A percentile compares a stretch with the other conserved stretches of the same genome.
These are phyloP conservation scores for Nephrocerus scutellatus DNA, from an alignment of 2,888 invertebrate species.

Conservation along the genomic window DNA sequence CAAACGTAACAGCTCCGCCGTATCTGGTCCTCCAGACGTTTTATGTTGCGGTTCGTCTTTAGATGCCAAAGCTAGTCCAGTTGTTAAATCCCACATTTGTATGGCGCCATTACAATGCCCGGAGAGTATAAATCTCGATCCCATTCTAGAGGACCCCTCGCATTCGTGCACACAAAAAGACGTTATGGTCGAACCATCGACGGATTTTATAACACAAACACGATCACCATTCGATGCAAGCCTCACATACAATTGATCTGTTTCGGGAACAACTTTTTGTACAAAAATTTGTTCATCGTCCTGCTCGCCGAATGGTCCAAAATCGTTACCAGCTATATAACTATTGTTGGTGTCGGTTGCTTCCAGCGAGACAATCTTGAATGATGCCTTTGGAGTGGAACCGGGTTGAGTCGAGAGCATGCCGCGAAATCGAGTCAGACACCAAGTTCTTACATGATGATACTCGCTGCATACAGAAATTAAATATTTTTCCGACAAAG, in stretches of 20 bases:
- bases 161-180: constrained; percentile 97
- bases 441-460: constrained; percentile 97
- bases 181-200: constrained; percentile 88
- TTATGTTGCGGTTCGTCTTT: constrained; percentile 70
- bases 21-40: constrained; percentile 74
- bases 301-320: constrained; percentile 94
- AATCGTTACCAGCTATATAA: constrained; percentile 59
- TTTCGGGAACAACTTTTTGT: constrained; percentile 95
- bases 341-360: constrained; percentile 60
- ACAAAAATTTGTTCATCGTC: constrained; percentile 96
- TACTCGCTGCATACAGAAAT: constrained; percentile 96
- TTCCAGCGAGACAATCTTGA: constrained; percentile 61
- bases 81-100: constrained; percentile 98
- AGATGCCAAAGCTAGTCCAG: constrained; percentile 74
- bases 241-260: constrained; percentile 88
- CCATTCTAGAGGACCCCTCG: constrained; percentile 91
- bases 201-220: constrained; percentile 89
- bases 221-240: constrained; percentile 93
- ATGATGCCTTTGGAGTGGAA: constrained; percentile 93
- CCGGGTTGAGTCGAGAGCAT: constrained; percentile 99
- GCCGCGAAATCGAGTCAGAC: constrained; percentile 91
- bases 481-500: constrained; percentile 88
- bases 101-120: constrained; percentile 89
- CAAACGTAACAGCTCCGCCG: constrained; percentile 82
- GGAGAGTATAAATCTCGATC: constrained; percentile 82